A percentile compares a stretch with the other conserved stretches of the same genome.
These are phyloP conservation scores for Aphodius sticticus DNA, from an alignment of 2,888 invertebrate species.

Conservation along the genomic window DNA sequence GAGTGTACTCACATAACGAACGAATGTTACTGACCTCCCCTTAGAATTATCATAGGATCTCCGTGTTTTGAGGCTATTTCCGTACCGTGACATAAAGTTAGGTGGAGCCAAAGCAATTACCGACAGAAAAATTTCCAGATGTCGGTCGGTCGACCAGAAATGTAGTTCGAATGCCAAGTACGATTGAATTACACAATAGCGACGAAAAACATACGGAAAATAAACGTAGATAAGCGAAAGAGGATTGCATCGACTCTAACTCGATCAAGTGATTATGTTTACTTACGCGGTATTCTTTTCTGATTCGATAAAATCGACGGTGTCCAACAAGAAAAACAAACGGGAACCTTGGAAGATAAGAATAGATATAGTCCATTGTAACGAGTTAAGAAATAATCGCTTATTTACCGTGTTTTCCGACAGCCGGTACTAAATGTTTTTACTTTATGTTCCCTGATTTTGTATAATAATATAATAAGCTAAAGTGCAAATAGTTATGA, in stretches of 20 bases:
- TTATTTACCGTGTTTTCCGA: neutral
- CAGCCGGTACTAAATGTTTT: neutral
- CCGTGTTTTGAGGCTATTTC: neutral
- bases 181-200: neutral
- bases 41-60: neutral
- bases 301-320: neutral
- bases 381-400: neutral
- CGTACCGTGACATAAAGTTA: neutral
- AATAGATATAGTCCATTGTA: neutral
- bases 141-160: constrained; percentile 4
- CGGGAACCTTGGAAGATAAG: neutral
- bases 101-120: neutral
- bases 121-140: constrained; percentile 4
- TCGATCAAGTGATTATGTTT: neutral
- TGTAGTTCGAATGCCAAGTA: neutral
- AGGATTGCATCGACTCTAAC: too few species aligned
- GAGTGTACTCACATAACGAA: too few species aligned
- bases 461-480: neutral
- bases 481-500: too few species aligned
- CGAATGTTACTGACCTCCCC: neutral
- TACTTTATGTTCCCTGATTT: neutral
- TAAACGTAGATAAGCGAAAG: neutral
- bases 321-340: neutral
- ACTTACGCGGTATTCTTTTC: neutral
- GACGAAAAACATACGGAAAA: neutral